phyloP scores from a whole-genome alignment of 1,140 invertebrate species.

The Yoshiicerus persimilis region DNA sequence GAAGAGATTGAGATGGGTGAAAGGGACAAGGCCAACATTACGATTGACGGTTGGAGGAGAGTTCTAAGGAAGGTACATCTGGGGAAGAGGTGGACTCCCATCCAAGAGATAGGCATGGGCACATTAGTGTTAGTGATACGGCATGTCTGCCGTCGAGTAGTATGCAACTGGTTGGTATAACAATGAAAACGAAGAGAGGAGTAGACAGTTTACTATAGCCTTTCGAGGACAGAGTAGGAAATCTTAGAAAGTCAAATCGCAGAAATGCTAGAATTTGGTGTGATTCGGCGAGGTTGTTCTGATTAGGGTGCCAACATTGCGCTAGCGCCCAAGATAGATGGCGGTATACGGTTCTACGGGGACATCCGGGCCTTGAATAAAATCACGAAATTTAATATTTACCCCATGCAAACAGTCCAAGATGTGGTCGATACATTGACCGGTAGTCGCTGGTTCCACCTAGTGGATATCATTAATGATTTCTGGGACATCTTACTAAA shows the following conservation, averaged over 20 bases:
- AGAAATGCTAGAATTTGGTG: conserved; percentile 38
- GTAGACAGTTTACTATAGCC: no score
- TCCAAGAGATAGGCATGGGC: no score
- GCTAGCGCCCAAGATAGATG: conserved; percentile 54
- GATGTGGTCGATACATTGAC: conserved; percentile 52
- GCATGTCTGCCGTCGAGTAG: no score
- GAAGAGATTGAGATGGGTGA: no score
- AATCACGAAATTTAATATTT: conserved; percentile 52
- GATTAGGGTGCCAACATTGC: conserved; percentile 41
- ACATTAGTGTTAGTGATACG: no score
- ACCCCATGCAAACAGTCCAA: conserved; percentile 56
- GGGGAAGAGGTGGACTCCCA: no score
- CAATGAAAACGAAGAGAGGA: no score
- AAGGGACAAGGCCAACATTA: no score
- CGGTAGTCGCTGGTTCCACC: conserved; percentile 49
- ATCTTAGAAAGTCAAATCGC: conserved; percentile 27
- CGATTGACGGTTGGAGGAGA: no score
- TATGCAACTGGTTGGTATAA: no score
- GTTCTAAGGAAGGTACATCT: no score
- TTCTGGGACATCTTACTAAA: conserved; percentile 55
- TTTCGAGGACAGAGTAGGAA: neutral
- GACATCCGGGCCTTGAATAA: conserved; percentile 55
- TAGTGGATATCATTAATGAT: conserved; percentile 54
- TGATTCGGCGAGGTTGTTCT: conserved; percentile 37
- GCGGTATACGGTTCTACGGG: conserved; percentile 53